Conservation (phyloP, 2,888 invertebrate species). For the Drosophila tanythrix region DNA sequence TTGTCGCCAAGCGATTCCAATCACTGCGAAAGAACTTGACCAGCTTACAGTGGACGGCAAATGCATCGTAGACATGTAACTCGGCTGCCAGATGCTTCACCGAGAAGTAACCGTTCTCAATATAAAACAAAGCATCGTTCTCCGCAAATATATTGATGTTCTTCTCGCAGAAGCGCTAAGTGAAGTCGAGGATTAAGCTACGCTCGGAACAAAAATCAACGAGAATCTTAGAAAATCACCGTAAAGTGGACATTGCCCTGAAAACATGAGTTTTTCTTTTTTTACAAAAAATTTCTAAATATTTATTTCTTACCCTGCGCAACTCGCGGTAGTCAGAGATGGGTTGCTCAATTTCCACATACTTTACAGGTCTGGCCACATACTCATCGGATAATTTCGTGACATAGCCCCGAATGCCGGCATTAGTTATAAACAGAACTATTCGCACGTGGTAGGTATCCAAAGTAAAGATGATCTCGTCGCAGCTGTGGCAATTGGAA, state of each 20-base stretch:
- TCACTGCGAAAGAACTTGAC: constrained; percentile 70
- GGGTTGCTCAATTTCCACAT: constrained; percentile 72
- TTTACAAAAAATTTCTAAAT: neutral
- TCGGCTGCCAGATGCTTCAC: constrained; percentile 80
- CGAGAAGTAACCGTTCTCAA: constrained; percentile 81
- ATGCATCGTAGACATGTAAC: constrained; percentile 77
- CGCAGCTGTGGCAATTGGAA: constrained; percentile 44
- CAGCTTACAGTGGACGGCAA: constrained; percentile 71
- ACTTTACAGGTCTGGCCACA: constrained; percentile 58
- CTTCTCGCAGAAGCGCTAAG: constrained; percentile 68
- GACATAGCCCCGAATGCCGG: constrained; percentile 72
- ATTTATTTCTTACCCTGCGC: constrained; percentile 58
- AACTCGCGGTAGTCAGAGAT: constrained; percentile 67
- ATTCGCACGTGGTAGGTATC: constrained; percentile 71
- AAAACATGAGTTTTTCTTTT: neutral
- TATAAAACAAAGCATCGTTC: constrained; percentile 80
- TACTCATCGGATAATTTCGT: constrained; percentile 65
- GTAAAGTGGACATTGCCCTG: no score
- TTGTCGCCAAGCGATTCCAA: constrained; percentile 81
- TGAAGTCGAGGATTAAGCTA: neutral
- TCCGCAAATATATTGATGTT: constrained; percentile 82
- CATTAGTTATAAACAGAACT: constrained; percentile 60
- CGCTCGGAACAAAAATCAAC: accelerated
- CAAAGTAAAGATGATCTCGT: constrained; percentile 74
- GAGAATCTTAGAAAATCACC: no score